Conservation (phyloP, 2,113 vertebrate species). For the Etheostoma cragini region DNA sequence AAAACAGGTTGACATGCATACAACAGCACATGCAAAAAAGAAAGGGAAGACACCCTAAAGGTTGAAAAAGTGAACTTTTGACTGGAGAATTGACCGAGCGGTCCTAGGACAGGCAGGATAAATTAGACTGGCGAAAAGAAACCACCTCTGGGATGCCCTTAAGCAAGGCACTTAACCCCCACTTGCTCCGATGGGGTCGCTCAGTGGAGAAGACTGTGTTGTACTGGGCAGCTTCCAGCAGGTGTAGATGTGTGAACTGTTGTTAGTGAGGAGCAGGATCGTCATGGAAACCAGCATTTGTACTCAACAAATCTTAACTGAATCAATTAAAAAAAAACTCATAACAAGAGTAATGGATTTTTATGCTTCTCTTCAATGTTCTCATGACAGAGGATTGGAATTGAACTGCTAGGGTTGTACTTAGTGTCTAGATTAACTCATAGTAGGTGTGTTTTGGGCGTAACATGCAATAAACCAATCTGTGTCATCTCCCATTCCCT, state of each 20-base stretch:
- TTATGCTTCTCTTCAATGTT: slow-evolving; percentile 14
- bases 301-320: neutral
- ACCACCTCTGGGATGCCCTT: slow-evolving; percentile 47
- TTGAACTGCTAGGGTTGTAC: neutral
- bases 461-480: too few species aligned
- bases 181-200: slow-evolving; percentile 20
- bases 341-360: neutral
- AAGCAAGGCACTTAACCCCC: slow-evolving; percentile 52
- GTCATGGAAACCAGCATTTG: slow-evolving; percentile 12
- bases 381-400: slow-evolving; percentile 16
- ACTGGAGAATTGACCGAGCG: slow-evolving; percentile 17
- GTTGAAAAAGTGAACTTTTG: slow-evolving; percentile 39
- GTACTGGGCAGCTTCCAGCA: slow-evolving; percentile 17
- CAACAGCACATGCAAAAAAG: neutral
- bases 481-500: too few species aligned
- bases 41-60: slow-evolving; percentile 30
- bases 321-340: neutral
- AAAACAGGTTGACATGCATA: slow-evolving; percentile 22
- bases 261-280: slow-evolving; percentile 1
- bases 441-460: too few species aligned
- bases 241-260: slow-evolving; percentile 16
- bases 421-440: too few species aligned
- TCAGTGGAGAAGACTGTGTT: slow-evolving; percentile 33
- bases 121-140: slow-evolving; percentile 55
- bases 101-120: slow-evolving; percentile 34